These are phyloP conservation scores for Takifugu bimaculatus DNA, from an alignment of 2,113 vertebrate genomes.

Conservation along the genomic window DNA sequence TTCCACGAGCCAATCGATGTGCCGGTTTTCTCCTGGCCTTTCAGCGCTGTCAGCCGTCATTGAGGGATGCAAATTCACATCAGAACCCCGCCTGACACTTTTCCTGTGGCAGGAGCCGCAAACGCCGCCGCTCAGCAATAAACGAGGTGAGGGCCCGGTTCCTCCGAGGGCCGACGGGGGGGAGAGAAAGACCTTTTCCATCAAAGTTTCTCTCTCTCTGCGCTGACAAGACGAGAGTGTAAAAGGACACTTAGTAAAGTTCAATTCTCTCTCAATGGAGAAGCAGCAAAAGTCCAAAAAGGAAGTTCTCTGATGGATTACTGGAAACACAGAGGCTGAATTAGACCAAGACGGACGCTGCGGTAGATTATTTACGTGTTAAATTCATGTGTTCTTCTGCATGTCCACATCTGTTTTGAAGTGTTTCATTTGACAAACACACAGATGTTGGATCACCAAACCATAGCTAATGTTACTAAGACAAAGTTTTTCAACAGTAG, in stretches of 20 bases:
- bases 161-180: constrained; percentile 32
- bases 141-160: constrained; percentile 69
- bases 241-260: constrained; percentile 53
- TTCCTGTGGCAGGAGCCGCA: constrained; percentile 69
- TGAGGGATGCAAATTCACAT: constrained; percentile 89
- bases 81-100: constrained; percentile 95
- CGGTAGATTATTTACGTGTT: no score
- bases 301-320: no score
- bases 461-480: no score
- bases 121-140: constrained; percentile 75
- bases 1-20: constrained; percentile 90
- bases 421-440: no score
- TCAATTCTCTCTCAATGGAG: constrained; percentile 23
- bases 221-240: constrained; percentile 45
- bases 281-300: constrained; percentile 1
- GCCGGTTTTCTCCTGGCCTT: constrained; percentile 96
- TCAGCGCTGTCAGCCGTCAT: constrained; percentile 91
- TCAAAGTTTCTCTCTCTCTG: constrained; percentile 53
- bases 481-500: no score
- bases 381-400: no score
- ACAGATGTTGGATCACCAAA: no score
- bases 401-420: no score
- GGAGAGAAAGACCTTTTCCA: constrained; percentile 59
- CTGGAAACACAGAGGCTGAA: no score
- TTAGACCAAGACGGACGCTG: no score